These are phyloP conservation scores for Sceloporus undulatus DNA, from an alignment of 2,113 vertebrate genomes.

Conservation along the genomic window DNA sequence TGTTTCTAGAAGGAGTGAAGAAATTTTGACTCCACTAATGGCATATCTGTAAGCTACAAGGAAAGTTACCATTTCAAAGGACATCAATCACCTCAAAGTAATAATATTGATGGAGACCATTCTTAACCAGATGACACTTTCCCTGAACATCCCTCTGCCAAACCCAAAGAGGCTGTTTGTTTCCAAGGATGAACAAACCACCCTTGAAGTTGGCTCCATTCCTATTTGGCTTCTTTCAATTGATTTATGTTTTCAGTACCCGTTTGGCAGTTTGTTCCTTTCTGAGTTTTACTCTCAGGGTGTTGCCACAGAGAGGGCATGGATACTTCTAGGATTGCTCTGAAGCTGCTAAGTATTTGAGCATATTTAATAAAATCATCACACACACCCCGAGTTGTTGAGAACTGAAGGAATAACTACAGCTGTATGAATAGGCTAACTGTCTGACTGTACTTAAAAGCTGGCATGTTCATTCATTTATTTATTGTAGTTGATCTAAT, in stretches of 20 bases:
- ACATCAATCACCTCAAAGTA: conserved; percentile 29
- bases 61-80: conserved; percentile 8
- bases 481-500: background rate
- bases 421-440: background rate
- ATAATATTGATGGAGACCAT: conserved; percentile 21
- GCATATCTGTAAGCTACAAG: conserved; percentile 24
- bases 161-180: background rate
- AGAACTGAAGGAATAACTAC: background rate
- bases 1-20: conserved; percentile 3
- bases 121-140: conserved; percentile 36
- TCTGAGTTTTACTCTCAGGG: background rate
- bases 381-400: background rate
- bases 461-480: background rate
- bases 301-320: background rate
- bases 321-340: background rate
- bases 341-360: conserved; percentile 17
- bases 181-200: background rate
- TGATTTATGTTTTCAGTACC: conserved; percentile 37
- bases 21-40: conserved; percentile 17
- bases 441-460: background rate
- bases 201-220: background rate
- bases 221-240: background rate
- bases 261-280: conserved; percentile 21
- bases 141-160: rapidly evolving
- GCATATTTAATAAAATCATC: background rate